A percentile compares a stretch with the other conserved stretches of the same genome.
These are phyloP conservation scores for Musca vetustissima DNA, from an alignment of 1,140 invertebrate genomes.

Conservation along the genomic window DNA sequence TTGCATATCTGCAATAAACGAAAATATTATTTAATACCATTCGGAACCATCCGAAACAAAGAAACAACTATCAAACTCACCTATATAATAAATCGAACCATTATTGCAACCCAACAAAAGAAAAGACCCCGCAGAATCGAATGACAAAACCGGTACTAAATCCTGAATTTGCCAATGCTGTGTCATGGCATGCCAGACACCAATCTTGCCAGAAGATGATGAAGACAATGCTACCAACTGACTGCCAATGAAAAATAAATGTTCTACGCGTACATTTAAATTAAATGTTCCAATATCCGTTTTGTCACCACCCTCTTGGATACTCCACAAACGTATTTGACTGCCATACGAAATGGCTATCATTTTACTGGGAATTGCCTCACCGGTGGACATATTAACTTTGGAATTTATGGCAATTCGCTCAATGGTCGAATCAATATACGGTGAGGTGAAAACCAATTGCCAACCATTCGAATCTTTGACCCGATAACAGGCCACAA, in stretches of 20 bases:
- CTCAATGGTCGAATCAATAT: conserved; percentile 87
- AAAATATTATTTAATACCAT: not conserved
- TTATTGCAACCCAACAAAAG: conserved; percentile 92
- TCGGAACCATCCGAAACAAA: not conserved
- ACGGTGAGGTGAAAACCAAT: conserved; percentile 88
- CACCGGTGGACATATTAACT: conserved; percentile 60
- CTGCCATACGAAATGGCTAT: conserved; percentile 85
- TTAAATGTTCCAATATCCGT: conserved; percentile 89
- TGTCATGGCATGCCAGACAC: conserved; percentile 98
- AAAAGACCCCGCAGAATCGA: conserved; percentile 95
- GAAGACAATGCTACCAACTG: conserved; percentile 92
- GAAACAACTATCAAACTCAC: conserved; percentile 57
- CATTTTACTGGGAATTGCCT: conserved; percentile 71
- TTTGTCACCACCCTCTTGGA: conserved; percentile 77
- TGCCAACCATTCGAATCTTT: conserved; percentile 97
- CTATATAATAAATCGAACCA: conserved; percentile 97
- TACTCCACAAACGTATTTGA: conserved; percentile 86
- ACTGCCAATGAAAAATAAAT: conserved; percentile 95
- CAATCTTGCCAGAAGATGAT: conserved; percentile 92
- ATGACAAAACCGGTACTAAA: conserved; percentile 90
- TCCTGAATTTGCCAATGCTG: conserved; percentile 98
- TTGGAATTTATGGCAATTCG: conserved; percentile 94
- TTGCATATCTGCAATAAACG: conserved; percentile 85
- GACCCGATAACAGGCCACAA: conserved; percentile 90
- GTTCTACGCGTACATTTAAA: conserved; percentile 88